A percentile compares a stretch with the other conserved stretches of the same genome.
Conservation (phyloP, 2,113 vertebrate species). For the Gadus macrocephalus region DNA sequence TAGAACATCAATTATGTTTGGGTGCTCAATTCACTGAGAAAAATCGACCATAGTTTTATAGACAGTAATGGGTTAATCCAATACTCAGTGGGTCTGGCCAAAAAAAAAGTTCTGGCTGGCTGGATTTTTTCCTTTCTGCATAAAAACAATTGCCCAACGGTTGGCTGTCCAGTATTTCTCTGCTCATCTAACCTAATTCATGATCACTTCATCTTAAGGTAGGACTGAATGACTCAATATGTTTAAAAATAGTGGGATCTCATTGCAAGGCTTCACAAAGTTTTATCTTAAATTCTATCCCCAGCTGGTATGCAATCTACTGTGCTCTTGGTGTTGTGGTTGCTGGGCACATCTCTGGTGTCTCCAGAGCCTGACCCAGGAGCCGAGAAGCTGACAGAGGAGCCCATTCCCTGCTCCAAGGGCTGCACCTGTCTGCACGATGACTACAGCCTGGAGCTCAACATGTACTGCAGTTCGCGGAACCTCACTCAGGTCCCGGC, state of each 20-base stretch:
- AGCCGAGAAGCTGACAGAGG: slow-evolving; percentile 38
- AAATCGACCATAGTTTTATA: slow-evolving; percentile 4
- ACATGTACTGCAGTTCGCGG: slow-evolving; percentile 84
- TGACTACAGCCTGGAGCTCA: slow-evolving; percentile 81
- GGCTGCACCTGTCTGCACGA: slow-evolving; percentile 80
- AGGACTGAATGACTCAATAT: slow-evolving; percentile 24
- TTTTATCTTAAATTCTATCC: slow-evolving; percentile 5
- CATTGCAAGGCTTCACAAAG: not conserved
- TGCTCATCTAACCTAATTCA: slow-evolving; percentile 32
- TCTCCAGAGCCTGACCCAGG: slow-evolving; percentile 56
- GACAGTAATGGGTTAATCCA: slow-evolving; percentile 70
- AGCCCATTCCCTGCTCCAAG: slow-evolving; percentile 73
- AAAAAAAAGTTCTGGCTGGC: slow-evolving; percentile 42
- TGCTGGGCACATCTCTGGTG: slow-evolving; percentile 61
- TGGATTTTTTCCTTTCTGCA: slow-evolving; percentile 44
- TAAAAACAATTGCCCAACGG: slow-evolving; percentile 59
- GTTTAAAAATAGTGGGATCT: not conserved
- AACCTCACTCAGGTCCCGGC: slow-evolving; percentile 78
- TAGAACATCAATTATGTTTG: not conserved
- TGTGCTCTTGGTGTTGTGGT: slow-evolving; percentile 62
- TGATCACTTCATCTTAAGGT: slow-evolving; percentile 58
- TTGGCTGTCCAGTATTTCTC: slow-evolving; percentile 48
- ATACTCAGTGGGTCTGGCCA: slow-evolving; percentile 35
- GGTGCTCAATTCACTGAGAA: not conserved
- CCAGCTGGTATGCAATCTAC: slow-evolving; percentile 65